phyloP scores from a whole-genome alignment of 1,140 invertebrate genomes.

The Drosophila sechellia region DNA sequence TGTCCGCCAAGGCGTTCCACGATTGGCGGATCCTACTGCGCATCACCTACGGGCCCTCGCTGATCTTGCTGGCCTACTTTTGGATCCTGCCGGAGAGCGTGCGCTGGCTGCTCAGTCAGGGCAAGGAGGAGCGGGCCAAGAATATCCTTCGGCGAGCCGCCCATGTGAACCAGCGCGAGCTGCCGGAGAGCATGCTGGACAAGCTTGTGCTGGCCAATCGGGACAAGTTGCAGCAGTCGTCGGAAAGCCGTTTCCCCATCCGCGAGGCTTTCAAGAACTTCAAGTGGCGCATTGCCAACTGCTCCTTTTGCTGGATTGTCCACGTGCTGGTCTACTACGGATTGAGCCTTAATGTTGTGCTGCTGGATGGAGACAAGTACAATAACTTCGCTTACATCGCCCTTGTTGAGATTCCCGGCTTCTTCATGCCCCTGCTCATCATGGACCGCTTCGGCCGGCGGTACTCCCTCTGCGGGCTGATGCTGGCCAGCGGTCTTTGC shows the following conservation, averaged over 20 bases:
- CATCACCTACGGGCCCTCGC: constrained; percentile 88
- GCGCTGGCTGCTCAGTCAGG: constrained; percentile 91
- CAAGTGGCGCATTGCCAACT: constrained; percentile 87
- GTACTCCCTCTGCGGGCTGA: constrained; percentile 86
- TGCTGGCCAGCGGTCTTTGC: constrained; percentile 87
- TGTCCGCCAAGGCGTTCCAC: constrained; percentile 88
- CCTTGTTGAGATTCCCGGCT: constrained; percentile 90
- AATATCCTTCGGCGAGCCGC: constrained; percentile 87
- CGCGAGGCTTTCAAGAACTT: constrained; percentile 86
- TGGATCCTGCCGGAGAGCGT: constrained; percentile 88
- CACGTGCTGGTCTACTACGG: constrained; percentile 92
- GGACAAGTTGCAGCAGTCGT: constrained; percentile 76
- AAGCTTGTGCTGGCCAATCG: constrained; percentile 83
- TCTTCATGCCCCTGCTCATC: constrained; percentile 88
- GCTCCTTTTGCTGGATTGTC: constrained; percentile 89
- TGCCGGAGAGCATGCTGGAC: constrained; percentile 86
- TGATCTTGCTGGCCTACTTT: constrained; percentile 87
- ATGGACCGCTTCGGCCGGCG: constrained; percentile 88
- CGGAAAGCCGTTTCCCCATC: constrained; percentile 84
- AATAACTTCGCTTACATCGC: constrained; percentile 90
- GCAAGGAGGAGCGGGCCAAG: constrained; percentile 87
- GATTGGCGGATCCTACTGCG: constrained; percentile 90
- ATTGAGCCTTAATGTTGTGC: constrained; percentile 91
- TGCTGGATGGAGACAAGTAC: constrained; percentile 90
- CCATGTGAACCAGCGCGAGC: constrained; percentile 88